Conservation (phyloP, 2,888 invertebrate species). For the Sympetrum striolatum region DNA sequence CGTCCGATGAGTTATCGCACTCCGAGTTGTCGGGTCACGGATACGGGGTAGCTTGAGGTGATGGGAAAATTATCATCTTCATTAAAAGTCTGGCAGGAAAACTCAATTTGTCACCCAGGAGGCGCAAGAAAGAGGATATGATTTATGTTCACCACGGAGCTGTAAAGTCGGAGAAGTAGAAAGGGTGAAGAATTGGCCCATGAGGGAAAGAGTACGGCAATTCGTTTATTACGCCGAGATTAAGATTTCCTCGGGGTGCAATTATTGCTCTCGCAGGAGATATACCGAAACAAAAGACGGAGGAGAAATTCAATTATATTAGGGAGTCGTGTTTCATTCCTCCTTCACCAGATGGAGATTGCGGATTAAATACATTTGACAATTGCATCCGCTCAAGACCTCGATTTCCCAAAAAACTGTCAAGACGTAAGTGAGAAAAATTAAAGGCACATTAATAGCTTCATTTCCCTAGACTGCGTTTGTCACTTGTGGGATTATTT, state of each 20-base stretch:
- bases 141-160: neutral
- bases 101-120: neutral
- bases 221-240: neutral
- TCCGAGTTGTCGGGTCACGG: too few species aligned
- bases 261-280: neutral
- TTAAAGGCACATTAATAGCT: neutral
- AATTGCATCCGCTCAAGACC: neutral
- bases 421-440: neutral
- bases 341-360: neutral
- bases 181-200: neutral
- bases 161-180: neutral
- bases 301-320: neutral
- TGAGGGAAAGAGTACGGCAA: neutral
- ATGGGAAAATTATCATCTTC: neutral
- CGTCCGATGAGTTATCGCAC: too few species aligned
- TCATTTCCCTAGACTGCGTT: too few species aligned
- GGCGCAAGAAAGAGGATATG: neutral
- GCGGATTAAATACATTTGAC: neutral
- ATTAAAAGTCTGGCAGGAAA: too few species aligned
- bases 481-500: too few species aligned
- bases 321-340: neutral
- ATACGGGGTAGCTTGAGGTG: neutral
- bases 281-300: neutral
- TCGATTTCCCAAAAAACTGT: neutral
- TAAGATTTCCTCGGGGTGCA: neutral